Percentiles rank a stretch among this genome's conserved stretches.
phyloP scores from a whole-genome alignment of 2,797 vertebrate species.

The Adrianichthys oophorus region DNA sequence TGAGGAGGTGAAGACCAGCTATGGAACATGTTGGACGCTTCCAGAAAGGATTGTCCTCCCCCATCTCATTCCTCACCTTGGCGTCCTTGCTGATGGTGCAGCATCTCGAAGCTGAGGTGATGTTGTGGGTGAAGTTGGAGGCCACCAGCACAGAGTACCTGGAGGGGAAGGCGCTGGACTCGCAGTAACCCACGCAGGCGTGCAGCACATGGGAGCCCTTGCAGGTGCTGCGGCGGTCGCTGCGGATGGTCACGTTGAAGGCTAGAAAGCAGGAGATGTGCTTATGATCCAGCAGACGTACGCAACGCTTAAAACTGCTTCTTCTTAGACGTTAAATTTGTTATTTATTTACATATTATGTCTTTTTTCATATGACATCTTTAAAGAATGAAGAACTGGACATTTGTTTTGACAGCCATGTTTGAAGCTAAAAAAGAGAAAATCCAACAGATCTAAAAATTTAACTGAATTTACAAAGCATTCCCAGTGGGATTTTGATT shows the following conservation, averaged over 20 bases:
- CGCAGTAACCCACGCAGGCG: conserved; percentile 90
- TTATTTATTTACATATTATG: too few relatives aligned
- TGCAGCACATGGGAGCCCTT: conserved; percentile 81
- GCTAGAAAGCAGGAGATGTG: conserved; percentile 59
- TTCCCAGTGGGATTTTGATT: too few relatives aligned
- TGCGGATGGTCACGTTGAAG: conserved; percentile 87
- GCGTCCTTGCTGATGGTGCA: conserved; percentile 84
- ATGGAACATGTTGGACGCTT: background rate
- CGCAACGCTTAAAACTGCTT: too few relatives aligned
- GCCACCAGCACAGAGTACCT: conserved; percentile 86
- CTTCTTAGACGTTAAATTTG: too few relatives aligned
- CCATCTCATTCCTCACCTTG: conserved; percentile 58
- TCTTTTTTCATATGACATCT: too few relatives aligned
- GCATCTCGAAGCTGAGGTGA: conserved; percentile 88
- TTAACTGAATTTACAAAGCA: too few relatives aligned
- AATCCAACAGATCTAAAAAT: too few relatives aligned
- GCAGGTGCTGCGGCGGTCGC: conserved; percentile 83
- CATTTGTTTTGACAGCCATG: too few relatives aligned
- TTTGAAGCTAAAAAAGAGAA: too few relatives aligned
- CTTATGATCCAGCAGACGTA: too few relatives aligned
- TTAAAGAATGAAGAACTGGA: too few relatives aligned
- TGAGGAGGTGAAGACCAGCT: conserved; percentile 38
- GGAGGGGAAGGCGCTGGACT: conserved; percentile 91
- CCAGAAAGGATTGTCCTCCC: background rate
- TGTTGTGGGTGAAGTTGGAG: conserved; percentile 87